Conservation (phyloP, 1,140 invertebrate species). For the Heterodera schachtii region DNA sequence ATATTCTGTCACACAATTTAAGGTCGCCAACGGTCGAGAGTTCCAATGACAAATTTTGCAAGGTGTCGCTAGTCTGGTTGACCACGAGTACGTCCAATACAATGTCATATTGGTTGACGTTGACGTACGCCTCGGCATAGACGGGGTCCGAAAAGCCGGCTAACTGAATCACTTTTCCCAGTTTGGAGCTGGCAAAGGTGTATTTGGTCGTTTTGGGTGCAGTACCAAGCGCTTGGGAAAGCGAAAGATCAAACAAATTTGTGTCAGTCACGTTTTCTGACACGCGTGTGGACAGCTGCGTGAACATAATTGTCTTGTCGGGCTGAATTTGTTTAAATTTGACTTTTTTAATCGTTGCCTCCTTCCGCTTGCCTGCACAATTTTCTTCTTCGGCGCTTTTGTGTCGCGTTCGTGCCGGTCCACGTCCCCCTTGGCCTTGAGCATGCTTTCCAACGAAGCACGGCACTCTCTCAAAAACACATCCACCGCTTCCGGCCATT, state of each 20-base stretch:
- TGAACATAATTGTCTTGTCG: conserved; percentile 83
- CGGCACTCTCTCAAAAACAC: conserved; percentile 81
- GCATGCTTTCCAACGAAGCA: conserved; percentile 80
- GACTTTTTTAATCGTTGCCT: neutral
- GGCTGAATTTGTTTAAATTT: conserved; percentile 72
- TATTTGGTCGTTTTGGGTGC: conserved; percentile 70
- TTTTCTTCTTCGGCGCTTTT: conserved; percentile 48
- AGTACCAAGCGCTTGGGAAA: conserved; percentile 85
- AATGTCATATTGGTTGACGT: conserved; percentile 98
- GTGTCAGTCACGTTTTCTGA: conserved; percentile 73
- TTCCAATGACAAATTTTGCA: conserved; percentile 96
- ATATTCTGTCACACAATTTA: conserved; percentile 72
- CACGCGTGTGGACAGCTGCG: conserved; percentile 77
- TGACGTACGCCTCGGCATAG: conserved; percentile 96
- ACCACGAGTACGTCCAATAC: conserved; percentile 94
- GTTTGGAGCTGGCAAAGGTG: conserved; percentile 72
- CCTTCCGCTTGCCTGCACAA: conserved; percentile 45
- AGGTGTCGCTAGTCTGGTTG: conserved; percentile 92
- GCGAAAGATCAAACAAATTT: conserved; percentile 90
- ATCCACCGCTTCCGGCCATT: conserved; percentile 74
- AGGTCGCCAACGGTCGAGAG: conserved; percentile 93
- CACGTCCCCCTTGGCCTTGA: conserved; percentile 79
- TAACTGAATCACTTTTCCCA: conserved; percentile 84
- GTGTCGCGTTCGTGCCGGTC: conserved; percentile 70
- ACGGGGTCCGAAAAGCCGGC: conserved; percentile 99